Conservation (phyloP, 2,113 vertebrate genomes). For the Melanocharis versteri region DNA sequence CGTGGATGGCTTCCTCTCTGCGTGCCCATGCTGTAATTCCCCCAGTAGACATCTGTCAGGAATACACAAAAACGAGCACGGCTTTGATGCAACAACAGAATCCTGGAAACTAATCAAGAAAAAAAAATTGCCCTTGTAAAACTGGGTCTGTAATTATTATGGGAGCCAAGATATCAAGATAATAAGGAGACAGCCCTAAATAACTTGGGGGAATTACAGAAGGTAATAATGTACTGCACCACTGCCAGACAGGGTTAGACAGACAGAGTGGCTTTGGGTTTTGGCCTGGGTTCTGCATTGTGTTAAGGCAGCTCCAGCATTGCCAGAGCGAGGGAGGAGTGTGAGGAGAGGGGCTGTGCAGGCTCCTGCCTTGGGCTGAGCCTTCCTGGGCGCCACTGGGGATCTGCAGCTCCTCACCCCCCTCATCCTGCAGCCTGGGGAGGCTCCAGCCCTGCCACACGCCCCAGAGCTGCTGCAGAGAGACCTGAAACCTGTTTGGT, state of each 20-base stretch:
- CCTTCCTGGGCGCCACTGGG: neutral
- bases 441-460: neutral
- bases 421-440: neutral
- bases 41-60: constrained; percentile 59
- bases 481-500: rapidly evolving
- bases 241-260: constrained; percentile 57
- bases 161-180: constrained; percentile 68
- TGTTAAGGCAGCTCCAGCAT: neutral
- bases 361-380: neutral
- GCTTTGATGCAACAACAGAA: constrained; percentile 67
- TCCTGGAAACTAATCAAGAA: constrained; percentile 67
- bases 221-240: constrained; percentile 60
- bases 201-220: constrained; percentile 68
- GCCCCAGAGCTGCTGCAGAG: neutral
- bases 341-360: neutral
- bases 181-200: constrained; percentile 70
- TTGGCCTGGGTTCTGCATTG: constrained; percentile 60
- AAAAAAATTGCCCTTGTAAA: constrained; percentile 65
- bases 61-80: constrained; percentile 51
- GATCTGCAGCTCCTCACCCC: neutral
- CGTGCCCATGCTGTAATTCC: constrained; percentile 48
- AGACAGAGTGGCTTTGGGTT: constrained; percentile 60
- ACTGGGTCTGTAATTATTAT: constrained; percentile 69
- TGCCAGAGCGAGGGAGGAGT: neutral
- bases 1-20: constrained; percentile 42